Percentiles rank a stretch among this genome's conserved stretches.
phyloP scores from a whole-genome alignment of 92 coral and sea anemone genomes.

The Umimayanthus kanabou region DNA sequence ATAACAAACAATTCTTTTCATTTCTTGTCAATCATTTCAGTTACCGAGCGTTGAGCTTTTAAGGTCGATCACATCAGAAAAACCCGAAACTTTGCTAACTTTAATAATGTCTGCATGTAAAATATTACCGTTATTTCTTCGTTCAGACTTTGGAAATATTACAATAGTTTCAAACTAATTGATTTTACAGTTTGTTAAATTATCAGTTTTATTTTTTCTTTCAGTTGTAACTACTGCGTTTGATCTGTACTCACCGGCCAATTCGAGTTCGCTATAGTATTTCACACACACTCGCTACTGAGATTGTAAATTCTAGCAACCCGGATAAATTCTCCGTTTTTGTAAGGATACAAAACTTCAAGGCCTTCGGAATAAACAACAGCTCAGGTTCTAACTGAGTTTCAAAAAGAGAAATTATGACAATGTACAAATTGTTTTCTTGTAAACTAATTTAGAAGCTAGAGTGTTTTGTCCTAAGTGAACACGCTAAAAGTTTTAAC shows the following conservation, averaged over 20 bases:
- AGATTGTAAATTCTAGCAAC: not conserved
- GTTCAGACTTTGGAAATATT: not conserved
- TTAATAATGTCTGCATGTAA: no score
- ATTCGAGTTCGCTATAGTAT: not conserved
- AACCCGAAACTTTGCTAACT: not conserved
- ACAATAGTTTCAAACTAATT: no score
- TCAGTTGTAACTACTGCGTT: no score
- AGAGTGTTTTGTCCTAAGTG: not conserved
- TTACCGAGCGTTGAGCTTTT: not conserved
- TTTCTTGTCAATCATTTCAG: not conserved
- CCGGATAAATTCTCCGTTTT: not conserved
- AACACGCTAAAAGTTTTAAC: not conserved
- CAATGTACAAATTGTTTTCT: no score
- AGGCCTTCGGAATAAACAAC: not conserved
- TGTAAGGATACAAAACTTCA: not conserved
- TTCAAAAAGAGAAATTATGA: no score
- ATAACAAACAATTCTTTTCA: not conserved
- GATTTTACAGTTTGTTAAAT: no score
- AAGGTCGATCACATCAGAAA: not conserved
- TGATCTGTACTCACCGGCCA: no score
- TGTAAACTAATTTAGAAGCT: not conserved
- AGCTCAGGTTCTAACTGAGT: not conserved
- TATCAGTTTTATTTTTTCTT: no score
- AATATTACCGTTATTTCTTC: not conserved
- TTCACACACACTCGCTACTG: not conserved